A percentile compares a stretch with the other conserved stretches of the same genome.
These are phyloP conservation scores for Mythimna ferrago DNA, from an alignment of 2,888 invertebrate species.

Conservation along the genomic window DNA sequence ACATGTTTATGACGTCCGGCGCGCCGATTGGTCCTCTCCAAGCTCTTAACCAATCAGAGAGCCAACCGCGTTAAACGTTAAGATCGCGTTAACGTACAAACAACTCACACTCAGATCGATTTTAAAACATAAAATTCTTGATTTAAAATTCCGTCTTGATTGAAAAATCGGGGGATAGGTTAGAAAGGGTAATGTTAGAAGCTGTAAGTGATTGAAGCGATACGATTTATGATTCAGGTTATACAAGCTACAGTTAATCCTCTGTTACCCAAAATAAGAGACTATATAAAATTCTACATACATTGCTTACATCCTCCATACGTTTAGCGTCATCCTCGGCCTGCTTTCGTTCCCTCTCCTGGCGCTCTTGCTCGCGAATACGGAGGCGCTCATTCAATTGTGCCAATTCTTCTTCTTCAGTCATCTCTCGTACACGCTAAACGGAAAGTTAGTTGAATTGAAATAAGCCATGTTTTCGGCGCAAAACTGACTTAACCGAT, in stretches of 20 bases:
- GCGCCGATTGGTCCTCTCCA: too few species aligned
- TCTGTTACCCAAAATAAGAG: slow-evolving; percentile 9
- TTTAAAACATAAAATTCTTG: too few species aligned
- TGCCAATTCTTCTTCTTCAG: slow-evolving; percentile 85
- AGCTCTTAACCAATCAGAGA: too few species aligned
- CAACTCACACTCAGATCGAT: too few species aligned
- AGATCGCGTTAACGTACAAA: too few species aligned
- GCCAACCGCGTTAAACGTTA: too few species aligned
- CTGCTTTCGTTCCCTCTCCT: slow-evolving; percentile 78
- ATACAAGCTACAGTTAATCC: background rate
- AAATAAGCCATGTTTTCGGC: background rate
- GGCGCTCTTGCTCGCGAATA: slow-evolving; percentile 77
- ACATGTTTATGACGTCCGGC: too few species aligned
- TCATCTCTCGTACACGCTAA: slow-evolving; percentile 68
- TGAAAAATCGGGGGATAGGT: too few species aligned
- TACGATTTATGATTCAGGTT: background rate
- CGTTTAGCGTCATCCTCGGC: slow-evolving; percentile 82
- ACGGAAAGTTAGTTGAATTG: slow-evolving; percentile 11
- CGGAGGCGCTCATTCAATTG: slow-evolving; percentile 79
- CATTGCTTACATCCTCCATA: slow-evolving; percentile 80
- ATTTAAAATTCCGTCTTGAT: too few species aligned
- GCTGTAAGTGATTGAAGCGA: background rate
- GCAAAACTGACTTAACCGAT: background rate
- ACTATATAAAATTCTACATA: slow-evolving; percentile 54
- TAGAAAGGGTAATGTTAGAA: background rate